Conservation (phyloP, 2,888 invertebrate species). For the Aphodius granarius region DNA sequence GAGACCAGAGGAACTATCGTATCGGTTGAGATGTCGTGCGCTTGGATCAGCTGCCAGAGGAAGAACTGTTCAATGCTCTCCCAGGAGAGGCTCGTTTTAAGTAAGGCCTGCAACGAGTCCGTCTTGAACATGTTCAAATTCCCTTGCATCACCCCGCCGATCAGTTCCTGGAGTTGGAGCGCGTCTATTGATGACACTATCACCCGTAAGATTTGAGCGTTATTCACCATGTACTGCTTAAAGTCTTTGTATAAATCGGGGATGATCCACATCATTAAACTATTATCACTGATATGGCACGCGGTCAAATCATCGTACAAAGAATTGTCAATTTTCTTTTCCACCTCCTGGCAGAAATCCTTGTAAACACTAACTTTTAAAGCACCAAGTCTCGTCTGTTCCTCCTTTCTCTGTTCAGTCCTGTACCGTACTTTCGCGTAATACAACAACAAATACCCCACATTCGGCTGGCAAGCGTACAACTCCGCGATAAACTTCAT, state of each 20-base stretch:
- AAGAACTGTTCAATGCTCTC: slow-evolving; percentile 98
- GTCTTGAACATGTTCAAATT: slow-evolving; percentile 81
- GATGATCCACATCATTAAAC: slow-evolving; percentile 88
- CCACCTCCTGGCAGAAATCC: slow-evolving; percentile 79
- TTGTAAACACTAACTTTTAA: slow-evolving; percentile 86
- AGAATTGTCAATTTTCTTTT: slow-evolving; percentile 72
- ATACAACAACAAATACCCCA: slow-evolving; percentile 87
- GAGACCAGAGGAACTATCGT: slow-evolving; percentile 78
- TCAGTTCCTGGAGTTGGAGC: slow-evolving; percentile 84
- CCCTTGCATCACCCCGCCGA: slow-evolving; percentile 89
- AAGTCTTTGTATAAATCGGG: slow-evolving; percentile 92
- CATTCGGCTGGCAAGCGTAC: slow-evolving; percentile 68
- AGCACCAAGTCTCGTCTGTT: slow-evolving; percentile 56
- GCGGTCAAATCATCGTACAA: slow-evolving; percentile 82
- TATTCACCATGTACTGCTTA: slow-evolving; percentile 83
- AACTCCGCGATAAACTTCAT: slow-evolving; percentile 77
- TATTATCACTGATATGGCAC: slow-evolving; percentile 87
- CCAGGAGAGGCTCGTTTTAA: slow-evolving; percentile 88
- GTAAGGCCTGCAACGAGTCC: slow-evolving; percentile 72
- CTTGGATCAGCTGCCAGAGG: slow-evolving; percentile 93
- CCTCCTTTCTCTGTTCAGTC: slow-evolving; percentile 57
- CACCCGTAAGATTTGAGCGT: slow-evolving; percentile 83
- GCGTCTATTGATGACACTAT: slow-evolving; percentile 92
- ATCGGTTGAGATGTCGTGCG: slow-evolving; percentile 93
- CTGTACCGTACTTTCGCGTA: slow-evolving; percentile 80